phyloP scores from a whole-genome alignment of 2,113 vertebrate genomes.

The Thermophis baileyi region DNA sequence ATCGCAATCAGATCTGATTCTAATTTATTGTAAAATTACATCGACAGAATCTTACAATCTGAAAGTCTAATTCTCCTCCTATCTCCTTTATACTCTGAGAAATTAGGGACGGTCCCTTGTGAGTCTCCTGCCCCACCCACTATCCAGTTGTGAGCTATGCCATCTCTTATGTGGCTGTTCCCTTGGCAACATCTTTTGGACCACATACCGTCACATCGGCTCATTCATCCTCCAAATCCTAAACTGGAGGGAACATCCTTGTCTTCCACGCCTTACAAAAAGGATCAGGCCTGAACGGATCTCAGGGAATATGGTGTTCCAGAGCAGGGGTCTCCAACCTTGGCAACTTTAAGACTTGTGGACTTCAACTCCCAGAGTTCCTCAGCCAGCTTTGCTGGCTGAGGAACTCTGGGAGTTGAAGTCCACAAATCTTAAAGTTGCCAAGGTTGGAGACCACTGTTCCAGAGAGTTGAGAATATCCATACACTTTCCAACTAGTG shows the following conservation, averaged over 20 bases:
- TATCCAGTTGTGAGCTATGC: background rate
- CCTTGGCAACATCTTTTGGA: background rate
- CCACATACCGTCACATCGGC: background rate
- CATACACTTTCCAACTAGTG: background rate
- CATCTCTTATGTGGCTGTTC: background rate
- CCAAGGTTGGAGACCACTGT: too few species aligned
- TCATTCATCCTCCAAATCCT: background rate
- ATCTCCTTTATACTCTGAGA: background rate
- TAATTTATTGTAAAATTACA: background rate
- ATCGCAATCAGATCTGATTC: background rate
- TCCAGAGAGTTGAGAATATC: background rate
- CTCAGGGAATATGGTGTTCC: background rate
- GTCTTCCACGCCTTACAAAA: background rate
- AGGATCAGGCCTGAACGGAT: background rate
- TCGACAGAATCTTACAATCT: background rate
- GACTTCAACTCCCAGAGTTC: too few species aligned
- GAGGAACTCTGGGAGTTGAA: too few species aligned
- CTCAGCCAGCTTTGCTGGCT: too few species aligned
- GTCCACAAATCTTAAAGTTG: too few species aligned
- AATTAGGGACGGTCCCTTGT: background rate
- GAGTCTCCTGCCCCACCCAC: too few species aligned
- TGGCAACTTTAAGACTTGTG: too few species aligned
- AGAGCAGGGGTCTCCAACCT: too few species aligned
- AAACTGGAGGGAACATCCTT: background rate
- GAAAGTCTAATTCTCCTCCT: background rate